Percentiles rank a stretch among this genome's conserved stretches.
Evolutionary conservation across 2,888 invertebrate genomes (phyloP).

Genomic region (Zhuqinia jingwanae): DNA sequence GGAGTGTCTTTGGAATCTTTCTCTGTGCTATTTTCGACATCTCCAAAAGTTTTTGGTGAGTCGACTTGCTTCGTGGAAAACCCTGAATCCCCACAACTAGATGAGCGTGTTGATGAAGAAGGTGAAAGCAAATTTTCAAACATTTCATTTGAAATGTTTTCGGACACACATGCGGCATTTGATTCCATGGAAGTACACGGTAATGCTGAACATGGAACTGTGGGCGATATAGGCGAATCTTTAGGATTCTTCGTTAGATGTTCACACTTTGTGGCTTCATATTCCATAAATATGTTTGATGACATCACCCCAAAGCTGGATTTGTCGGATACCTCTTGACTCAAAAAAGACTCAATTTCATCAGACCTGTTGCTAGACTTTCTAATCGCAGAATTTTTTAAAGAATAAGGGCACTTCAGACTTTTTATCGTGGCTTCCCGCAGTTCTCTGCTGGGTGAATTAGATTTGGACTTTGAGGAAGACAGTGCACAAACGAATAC

Average conservation of each 20-base stretch:
- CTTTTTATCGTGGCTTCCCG: conserved; percentile 73
- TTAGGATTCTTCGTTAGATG: conserved; percentile 17
- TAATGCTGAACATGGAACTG: background rate
- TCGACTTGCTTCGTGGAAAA: background rate
- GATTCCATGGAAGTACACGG: conserved; percentile 16
- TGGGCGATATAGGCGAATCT: background rate
- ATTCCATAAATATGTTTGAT: conserved; percentile 62
- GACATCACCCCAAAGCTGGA: conserved; percentile 66
- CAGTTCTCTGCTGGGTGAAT: conserved; percentile 67
- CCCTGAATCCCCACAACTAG: background rate
- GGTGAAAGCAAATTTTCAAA: conserved; percentile 49
- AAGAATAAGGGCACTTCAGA: conserved; percentile 79
- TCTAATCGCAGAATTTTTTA: conserved; percentile 44
- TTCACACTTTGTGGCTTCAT: conserved; percentile 44
- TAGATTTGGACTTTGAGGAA: conserved; percentile 51
- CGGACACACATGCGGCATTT: conserved; percentile 37
- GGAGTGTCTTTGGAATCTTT: background rate
- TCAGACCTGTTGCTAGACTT: conserved; percentile 32
- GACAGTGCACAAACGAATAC: conserved; percentile 46
- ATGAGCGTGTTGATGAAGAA: conserved; percentile 2
- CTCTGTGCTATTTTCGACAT: background rate
- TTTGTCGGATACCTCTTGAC: conserved; percentile 64
- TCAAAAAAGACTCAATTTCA: conserved; percentile 62
- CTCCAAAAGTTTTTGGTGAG: background rate
- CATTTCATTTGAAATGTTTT: conserved; percentile 66